Evolutionary conservation across 2,888 invertebrate species (phyloP).

Genomic region (Erebia palarica): DNA sequence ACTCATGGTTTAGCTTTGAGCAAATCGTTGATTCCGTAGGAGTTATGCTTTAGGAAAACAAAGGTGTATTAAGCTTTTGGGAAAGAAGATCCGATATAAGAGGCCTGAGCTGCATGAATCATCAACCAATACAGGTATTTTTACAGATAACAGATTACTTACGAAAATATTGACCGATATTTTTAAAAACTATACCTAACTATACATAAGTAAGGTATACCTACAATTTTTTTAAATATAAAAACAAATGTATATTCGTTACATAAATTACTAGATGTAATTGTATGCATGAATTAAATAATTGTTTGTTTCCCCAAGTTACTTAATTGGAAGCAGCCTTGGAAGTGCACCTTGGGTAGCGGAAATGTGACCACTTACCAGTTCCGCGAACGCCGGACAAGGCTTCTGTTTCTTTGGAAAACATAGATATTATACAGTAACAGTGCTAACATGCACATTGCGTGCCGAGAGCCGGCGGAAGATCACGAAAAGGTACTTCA

Average conservation of each 20-base stretch:
- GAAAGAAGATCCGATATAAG: no score
- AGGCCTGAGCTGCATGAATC: no score
- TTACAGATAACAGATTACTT: no score
- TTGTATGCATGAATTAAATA: not conserved
- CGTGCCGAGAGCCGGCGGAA: not conserved
- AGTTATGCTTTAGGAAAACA: no score
- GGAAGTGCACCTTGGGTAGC: slow-evolving; percentile 49
- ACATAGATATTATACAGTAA: slow-evolving; percentile 47
- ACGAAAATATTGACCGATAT: no score
- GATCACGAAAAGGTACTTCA: slow-evolving; percentile 20
- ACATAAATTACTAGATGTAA: no score
- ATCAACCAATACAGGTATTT: no score
- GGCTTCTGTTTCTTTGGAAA: slow-evolving; percentile 53
- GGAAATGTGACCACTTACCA: slow-evolving; percentile 33
- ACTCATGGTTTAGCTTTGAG: not conserved
- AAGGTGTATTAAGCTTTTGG: no score
- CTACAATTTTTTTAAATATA: no score
- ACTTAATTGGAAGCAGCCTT: slow-evolving; percentile 49
- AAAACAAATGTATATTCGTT: no score
- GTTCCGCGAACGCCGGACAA: slow-evolving; percentile 52
- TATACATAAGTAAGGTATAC: no score
- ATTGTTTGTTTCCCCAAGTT: not conserved
- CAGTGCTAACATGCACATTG: slow-evolving; percentile 55
- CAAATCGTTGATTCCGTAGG: not conserved
- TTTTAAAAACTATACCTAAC: no score